Percentiles rank a stretch among this genome's conserved stretches.
phyloP scores from a whole-genome alignment of 2,797 vertebrate species.

The Sebastes taczanowskii region DNA sequence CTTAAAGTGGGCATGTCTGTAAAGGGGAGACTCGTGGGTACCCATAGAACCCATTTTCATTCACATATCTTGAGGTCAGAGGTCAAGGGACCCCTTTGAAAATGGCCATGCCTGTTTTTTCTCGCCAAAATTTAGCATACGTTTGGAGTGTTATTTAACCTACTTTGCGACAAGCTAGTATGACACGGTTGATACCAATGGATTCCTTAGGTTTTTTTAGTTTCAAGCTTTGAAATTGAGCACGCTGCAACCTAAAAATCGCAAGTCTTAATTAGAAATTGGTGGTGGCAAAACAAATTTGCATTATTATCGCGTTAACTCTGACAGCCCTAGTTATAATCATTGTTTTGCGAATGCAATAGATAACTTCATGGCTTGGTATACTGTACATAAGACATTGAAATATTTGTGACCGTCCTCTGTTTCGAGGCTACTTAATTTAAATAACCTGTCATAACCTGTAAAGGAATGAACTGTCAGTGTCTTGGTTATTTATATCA shows the following conservation, averaged over 20 bases:
- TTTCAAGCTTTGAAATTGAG: neutral
- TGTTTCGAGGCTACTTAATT: constrained; percentile 16
- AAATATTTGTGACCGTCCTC: neutral
- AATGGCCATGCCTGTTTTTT: no score
- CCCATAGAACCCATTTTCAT: no score
- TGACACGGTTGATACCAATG: neutral
- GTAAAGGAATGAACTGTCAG: constrained; percentile 1
- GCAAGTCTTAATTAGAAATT: neutral
- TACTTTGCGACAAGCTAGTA: no score
- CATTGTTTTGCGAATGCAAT: neutral
- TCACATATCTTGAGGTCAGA: no score
- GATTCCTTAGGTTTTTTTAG: neutral
- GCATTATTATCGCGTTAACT: neutral
- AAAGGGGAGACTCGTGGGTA: no score
- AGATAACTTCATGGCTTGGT: neutral
- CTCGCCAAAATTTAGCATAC: no score
- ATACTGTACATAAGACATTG: neutral
- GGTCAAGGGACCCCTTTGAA: no score
- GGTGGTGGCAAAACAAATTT: no score
- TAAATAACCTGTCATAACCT: constrained; percentile 43
- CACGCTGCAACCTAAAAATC: neutral
- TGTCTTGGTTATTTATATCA: constrained; percentile 36
- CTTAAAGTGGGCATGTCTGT: no score
- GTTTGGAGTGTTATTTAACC: no score
- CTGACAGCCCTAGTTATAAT: neutral